A percentile compares a stretch with the other conserved stretches of the same genome.
Evolutionary conservation across 1,140 invertebrate species (phyloP).

Genomic region (Phocides pigmalion): DNA sequence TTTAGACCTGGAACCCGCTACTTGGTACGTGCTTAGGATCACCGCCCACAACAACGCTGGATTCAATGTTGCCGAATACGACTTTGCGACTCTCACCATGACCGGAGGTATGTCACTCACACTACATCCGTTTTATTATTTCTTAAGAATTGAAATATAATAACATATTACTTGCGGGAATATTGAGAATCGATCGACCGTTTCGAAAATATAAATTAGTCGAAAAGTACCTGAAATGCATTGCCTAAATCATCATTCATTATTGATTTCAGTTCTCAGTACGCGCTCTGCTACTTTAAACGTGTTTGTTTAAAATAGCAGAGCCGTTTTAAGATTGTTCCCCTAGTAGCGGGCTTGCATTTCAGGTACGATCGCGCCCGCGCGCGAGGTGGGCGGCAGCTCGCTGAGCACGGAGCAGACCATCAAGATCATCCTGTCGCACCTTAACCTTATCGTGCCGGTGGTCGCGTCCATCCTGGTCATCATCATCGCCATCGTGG

Average conservation of each 20-base stretch:
- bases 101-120: slow-evolving; percentile 90
- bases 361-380: slow-evolving; percentile 97
- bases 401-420: slow-evolving; percentile 91
- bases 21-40: slow-evolving; percentile 95
- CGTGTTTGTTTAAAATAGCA: neutral
- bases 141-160: slow-evolving; percentile 14
- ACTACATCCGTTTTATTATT: neutral
- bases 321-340: neutral
- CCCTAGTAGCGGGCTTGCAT: slow-evolving; percentile 82
- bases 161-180: neutral
- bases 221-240: slow-evolving; percentile 76
- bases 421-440: slow-evolving; percentile 92
- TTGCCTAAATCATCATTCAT: slow-evolving; percentile 50
- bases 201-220: neutral
- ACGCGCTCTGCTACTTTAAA: slow-evolving; percentile 1
- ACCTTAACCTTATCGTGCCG: slow-evolving; percentile 97
- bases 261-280: slow-evolving; percentile 27
- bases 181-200: no score
- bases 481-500: slow-evolving; percentile 95
- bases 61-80: slow-evolving; percentile 96
- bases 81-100: slow-evolving; percentile 96
- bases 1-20: slow-evolving; percentile 94
- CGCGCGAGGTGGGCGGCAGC: slow-evolving; percentile 89
- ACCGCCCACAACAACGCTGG: slow-evolving; percentile 98
- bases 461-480: slow-evolving; percentile 95